Evolutionary conservation across 2,113 vertebrate genomes (phyloP).

Genomic region (Malurus elegans): DNA sequence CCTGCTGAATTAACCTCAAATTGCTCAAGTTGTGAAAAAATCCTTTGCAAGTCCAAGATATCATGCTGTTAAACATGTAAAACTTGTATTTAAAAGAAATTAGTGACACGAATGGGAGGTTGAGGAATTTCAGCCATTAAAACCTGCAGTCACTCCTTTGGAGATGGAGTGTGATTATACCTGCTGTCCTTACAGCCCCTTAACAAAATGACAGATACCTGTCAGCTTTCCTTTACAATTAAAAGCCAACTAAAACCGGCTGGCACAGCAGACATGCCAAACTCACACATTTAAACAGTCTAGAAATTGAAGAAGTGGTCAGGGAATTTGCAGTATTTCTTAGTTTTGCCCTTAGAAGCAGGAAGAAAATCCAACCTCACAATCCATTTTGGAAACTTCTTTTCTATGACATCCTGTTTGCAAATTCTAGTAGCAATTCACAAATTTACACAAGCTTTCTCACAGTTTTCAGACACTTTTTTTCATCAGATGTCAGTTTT

Average conservation of each 20-base stretch:
- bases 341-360: background rate
- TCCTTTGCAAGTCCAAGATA: background rate
- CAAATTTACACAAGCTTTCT: background rate
- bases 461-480: background rate
- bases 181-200: background rate
- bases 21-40: background rate
- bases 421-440: background rate
- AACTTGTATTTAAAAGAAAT: background rate
- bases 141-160: background rate
- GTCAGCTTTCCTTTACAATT: background rate
- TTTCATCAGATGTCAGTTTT: background rate
- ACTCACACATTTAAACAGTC: background rate
- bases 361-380: background rate
- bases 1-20: background rate
- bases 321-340: background rate
- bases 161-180: background rate
- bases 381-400: background rate
- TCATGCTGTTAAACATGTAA: fast-evolving
- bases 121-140: background rate
- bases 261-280: background rate
- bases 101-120: background rate
- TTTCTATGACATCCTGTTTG: background rate
- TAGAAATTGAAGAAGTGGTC: background rate
- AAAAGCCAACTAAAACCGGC: background rate
- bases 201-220: background rate